Base-by-base conservation (phyloP, 2,888 invertebrate species). In the Drosophila borealis region DNA sequence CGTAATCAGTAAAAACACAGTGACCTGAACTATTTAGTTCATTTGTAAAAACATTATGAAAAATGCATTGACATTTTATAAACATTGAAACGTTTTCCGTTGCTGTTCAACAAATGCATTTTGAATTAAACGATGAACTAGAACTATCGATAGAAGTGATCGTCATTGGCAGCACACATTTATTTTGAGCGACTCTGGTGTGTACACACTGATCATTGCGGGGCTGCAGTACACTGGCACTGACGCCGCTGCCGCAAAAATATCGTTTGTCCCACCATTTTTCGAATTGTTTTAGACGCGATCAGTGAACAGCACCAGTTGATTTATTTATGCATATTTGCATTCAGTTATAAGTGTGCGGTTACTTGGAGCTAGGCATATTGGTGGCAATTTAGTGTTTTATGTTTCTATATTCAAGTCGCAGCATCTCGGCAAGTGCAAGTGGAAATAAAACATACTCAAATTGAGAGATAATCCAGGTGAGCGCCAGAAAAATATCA, bases 261-360 rank as follows among this genome's bases (percentile, higher is more conserved):
- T 34, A 53, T 17, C 60, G 45, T 34, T 37, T 57, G 13, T 61
- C 25, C 71, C 72, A 66, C 71, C 61, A 70, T 71, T 71, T 70
- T 72, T 72, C 53, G 46, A 72, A 72, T 61, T 56, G 3, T 42
- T 39, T 37, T 46, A 17, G 51, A 37, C 54, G 41, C 41, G 9
- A 3, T 13, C 10, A 17, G 4, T 46, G 14, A 17, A 17, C 0
- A 0, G n/a, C 34, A 10, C 9, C 11, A 33, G 34, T 17, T 33
- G 6, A 4, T 50, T 34, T n/a, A 13, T 41, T n/a, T 29, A 2
- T 46, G 36, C 17, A 3, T 8, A 17, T 9, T 4, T 46, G 8
- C 29, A 13, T 39, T 57, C 8, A 41, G 14, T 51, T 19, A 19
- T 3, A 21, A 8, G 3, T 19, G 19, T 36, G 19, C 6, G 17